Percentiles rank a stretch among this genome's conserved stretches.
Conservation (phyloP, 2,113 vertebrate genomes). For the Gymnogyps californianus region DNA sequence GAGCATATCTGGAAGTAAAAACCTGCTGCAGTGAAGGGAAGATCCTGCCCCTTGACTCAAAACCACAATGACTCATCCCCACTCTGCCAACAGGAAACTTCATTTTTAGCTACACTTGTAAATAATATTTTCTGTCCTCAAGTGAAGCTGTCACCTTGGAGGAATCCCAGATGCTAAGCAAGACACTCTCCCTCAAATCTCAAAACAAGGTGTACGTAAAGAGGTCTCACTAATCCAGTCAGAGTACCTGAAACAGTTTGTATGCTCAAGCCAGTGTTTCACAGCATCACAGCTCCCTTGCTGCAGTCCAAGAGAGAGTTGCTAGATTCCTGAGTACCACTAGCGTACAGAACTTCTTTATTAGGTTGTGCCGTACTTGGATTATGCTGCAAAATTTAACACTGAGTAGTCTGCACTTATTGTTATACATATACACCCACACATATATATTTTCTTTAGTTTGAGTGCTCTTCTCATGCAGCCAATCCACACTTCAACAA, state of each 20-base stretch:
- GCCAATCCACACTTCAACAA: not conserved
- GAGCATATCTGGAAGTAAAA: not conserved
- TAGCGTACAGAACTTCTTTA: not conserved
- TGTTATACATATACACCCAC: not conserved
- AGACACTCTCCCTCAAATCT: not conserved
- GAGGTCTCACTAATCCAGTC: not conserved
- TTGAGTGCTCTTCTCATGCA: not conserved
- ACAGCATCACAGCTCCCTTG: not conserved
- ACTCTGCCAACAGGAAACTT: conserved; percentile 34
- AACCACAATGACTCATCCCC: conserved; percentile 48
- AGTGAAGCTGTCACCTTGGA: not conserved
- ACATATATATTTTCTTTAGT: not conserved
- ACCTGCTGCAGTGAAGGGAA: not conserved
- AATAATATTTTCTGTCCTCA: not conserved
- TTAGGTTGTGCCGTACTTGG: not conserved
- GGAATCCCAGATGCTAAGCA: not conserved
- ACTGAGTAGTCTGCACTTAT: not conserved
- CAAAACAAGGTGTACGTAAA: rapidly evolving
- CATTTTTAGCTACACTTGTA: not conserved
- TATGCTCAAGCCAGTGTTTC: not conserved
- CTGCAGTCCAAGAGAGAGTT: rapidly evolving
- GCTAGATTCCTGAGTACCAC: not conserved
- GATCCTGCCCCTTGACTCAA: not conserved
- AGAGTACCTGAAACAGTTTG: not conserved
- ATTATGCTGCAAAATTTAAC: not conserved